Base-by-base conservation (phyloP, 2,797 vertebrate genomes). In the Malacoraja senta region DNA sequence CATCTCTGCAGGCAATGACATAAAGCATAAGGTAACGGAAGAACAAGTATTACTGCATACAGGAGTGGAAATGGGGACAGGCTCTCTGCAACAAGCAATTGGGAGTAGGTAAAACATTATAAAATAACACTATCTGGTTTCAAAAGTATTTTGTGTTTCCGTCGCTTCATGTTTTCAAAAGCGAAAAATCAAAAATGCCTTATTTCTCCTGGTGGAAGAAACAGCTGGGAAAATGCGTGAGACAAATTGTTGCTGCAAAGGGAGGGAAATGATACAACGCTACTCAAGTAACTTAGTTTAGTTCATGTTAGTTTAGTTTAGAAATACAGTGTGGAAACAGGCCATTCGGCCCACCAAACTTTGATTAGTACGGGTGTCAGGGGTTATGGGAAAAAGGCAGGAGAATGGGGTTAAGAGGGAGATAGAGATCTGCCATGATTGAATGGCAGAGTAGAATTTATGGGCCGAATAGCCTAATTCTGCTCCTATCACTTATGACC, bases 1-100 rank as follows among this genome's bases (percentile, higher is more conserved):
- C 99, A 96, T 99, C 99, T 96, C 99, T 99, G 94, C 72, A 12
- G 19, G 74, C 93, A 95, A 95, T 93, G 21, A 93, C 94, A 93
- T 0, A 3, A 93, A 83, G 94, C 7, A 93, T n/a, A 38, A 3
- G 93, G 79, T 61, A 81, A 94, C 92, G 93, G 90, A 93, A 0
- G 93, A 80, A 78, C 8, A 72, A 44, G 61, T 21, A 35, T 71
- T 29, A 24, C 63, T 68, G 53, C 19, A 24, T 24, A 26, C 44
- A 26, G 19, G 44, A 58, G 44, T 71, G 68, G 68, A 8, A 26
- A 4, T n/a, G 15, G 32, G 61, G 58, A 63, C 15, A 9, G 15
- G n/a, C 8, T n/a, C 19, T 19, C n/a, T 88, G 15, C 61, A 21
- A 17, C 19, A 29, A 32, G 61, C 63, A n/a, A 65, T 32, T 53